Evolutionary conservation across 2,888 invertebrate species (phyloP), one percentile per base, ranked within the genome.

Genomic region (Sinelater perroti): DNA sequence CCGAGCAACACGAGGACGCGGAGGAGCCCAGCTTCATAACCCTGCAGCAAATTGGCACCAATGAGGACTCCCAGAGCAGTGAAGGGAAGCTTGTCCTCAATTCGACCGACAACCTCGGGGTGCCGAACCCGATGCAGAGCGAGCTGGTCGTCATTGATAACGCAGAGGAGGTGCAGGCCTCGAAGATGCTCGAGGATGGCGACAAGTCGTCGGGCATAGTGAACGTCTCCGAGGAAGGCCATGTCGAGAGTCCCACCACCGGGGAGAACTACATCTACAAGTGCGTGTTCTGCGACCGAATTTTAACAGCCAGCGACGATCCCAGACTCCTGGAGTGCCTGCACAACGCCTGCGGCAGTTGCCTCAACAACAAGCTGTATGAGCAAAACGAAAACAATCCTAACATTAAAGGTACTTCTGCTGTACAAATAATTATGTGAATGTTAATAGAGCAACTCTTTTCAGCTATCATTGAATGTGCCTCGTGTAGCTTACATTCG

Each of bases 291-390:
- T 79, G 79, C 68, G 77, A 77, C 51, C 81, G 82, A 69, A 69
- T 78, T 33, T 77, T 88, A 44, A 80, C 80, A 30, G 75, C 79
- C 26, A 80, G 77, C 30, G 86, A 87, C 71, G 82, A 84, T 38
- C 92, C 94, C 24, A 93, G 92, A 80, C 82, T 95, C 58, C 81
- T 95, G 72, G 93, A 93, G 78, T 95, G 95, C 76, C 82, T 95
- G 66, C 95, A 95, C 78, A 90, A 93, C 47, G 87, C 90, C 57
- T 95, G 95, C 76, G 83, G 86, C 53, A 81, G 85, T 61, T 93
- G 93, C 79, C 80, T 93, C 67, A 84, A 83, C 65, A 83, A 85
- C 55, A 90, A 89, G 77, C 78, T 90, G 26, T 79, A 74, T 62
- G 83, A 83, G 62, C 78, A 78, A 58, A 78, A 75, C 67, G 81